These are phyloP conservation scores for Griposia aprilina DNA, from an alignment of 2,888 invertebrate genomes.

Conservation along the genomic window DNA sequence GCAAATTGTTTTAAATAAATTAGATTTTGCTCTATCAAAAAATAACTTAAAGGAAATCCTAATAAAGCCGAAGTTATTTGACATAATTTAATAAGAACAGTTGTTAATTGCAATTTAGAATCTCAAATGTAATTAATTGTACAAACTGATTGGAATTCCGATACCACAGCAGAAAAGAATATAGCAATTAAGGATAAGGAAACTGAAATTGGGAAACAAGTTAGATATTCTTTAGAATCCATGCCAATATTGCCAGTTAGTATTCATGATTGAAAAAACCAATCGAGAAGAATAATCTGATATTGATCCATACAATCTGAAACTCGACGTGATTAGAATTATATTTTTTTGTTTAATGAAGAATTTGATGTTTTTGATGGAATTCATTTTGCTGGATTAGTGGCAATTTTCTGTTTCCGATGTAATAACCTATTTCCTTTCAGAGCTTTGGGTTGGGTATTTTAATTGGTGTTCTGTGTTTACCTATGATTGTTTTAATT, in stretches of 20 bases:
- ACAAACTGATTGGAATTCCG: conserved; percentile 8
- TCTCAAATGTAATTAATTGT: conserved; percentile 4
- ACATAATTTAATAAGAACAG: background rate
- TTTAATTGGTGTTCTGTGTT: background rate
- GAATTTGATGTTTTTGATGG: conserved; percentile 31
- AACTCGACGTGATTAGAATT: conserved; percentile 52
- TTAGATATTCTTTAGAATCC: conserved; percentile 34
- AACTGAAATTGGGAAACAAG: conserved; percentile 35
- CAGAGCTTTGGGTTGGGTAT: background rate
- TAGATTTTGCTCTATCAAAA: background rate
- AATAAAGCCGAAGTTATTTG: background rate
- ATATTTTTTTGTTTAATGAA: conserved; percentile 36
- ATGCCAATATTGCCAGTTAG: conserved; percentile 12
- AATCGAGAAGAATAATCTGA: conserved; percentile 50
- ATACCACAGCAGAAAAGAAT: background rate
- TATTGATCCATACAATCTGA: conserved; percentile 60
- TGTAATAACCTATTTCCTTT: background rate
- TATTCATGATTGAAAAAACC: conserved; percentile 60
- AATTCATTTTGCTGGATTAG: conserved; percentile 33
- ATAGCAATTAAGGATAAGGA: conserved; percentile 6
- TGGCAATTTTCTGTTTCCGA: conserved; percentile 7
- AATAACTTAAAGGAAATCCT: background rate
- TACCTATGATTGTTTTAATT: background rate
- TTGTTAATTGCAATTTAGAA: conserved; percentile 5
- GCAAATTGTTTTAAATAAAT: background rate